Percentiles rank a stretch among this genome's conserved stretches.
Evolutionary conservation across 2,797 vertebrate species (phyloP).

Genomic region (Ptychadena robeensis): DNA sequence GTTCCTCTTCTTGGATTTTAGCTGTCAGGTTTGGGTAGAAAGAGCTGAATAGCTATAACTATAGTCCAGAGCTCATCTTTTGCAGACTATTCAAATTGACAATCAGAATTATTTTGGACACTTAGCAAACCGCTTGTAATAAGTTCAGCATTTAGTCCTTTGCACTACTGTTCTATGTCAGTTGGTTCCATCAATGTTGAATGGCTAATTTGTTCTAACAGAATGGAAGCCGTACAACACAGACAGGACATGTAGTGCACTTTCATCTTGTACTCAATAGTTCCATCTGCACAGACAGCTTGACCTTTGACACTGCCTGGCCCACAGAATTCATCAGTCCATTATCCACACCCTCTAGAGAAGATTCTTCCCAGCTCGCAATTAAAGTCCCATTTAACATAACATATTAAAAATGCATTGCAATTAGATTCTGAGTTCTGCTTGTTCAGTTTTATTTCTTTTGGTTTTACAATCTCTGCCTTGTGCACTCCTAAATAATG

Average conservation of each 20-base stretch:
- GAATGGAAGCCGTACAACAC: neutral
- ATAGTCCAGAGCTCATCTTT: neutral
- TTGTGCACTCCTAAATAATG: slow-evolving; percentile 21
- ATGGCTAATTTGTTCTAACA: slow-evolving; percentile 16
- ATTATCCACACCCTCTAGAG: slow-evolving; percentile 42
- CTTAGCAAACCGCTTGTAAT: neutral
- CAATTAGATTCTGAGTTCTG: slow-evolving; percentile 27
- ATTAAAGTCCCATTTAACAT: slow-evolving; percentile 49
- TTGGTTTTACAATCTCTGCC: slow-evolving; percentile 33
- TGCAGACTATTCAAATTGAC: neutral
- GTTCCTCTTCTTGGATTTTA: neutral
- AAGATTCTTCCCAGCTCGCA: slow-evolving; percentile 24
- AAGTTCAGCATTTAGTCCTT: slow-evolving; percentile 4
- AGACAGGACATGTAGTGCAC: neutral
- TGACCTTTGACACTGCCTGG: slow-evolving; percentile 40
- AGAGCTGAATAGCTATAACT: neutral
- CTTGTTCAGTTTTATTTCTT: slow-evolving; percentile 15
- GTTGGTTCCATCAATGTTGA: slow-evolving; percentile 13
- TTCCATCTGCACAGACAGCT: neutral
- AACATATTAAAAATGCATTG: slow-evolving; percentile 39
- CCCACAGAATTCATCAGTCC: slow-evolving; percentile 40
- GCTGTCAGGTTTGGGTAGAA: neutral
- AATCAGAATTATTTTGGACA: slow-evolving; percentile 2
- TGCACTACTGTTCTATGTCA: slow-evolving; percentile 9
- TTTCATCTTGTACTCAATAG: slow-evolving; percentile 32